phyloP scores from a whole-genome alignment of 2,888 invertebrate genomes.

The Homarus gammarus region DNA sequence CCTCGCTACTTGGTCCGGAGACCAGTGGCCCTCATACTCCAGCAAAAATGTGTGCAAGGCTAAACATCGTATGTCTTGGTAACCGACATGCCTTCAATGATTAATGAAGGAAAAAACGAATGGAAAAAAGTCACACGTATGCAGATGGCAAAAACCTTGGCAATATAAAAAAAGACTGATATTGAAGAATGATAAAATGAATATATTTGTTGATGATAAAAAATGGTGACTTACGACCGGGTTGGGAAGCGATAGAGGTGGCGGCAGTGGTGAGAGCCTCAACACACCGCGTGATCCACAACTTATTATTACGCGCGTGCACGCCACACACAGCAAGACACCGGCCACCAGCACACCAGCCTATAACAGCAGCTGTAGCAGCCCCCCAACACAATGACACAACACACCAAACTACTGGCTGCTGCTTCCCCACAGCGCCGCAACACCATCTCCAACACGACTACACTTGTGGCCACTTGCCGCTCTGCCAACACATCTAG shows the following conservation, averaged over 20 bases:
- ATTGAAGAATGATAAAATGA: constrained; percentile 45
- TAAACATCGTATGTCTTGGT: constrained; percentile 24
- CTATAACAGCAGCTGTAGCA: constrained; percentile 14
- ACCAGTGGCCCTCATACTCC: constrained; percentile 10
- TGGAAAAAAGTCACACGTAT: constrained; percentile 48
- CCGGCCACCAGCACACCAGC: constrained; percentile 28
- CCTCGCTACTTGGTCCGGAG: neutral
- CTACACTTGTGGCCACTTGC: constrained; percentile 41
- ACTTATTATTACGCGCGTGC: constrained; percentile 21
- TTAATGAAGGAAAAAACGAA: constrained; percentile 41
- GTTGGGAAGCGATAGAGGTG: constrained; percentile 5
- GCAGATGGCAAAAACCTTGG: constrained; percentile 42
- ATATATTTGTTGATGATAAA: constrained; percentile 43
- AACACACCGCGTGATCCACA: constrained; percentile 36
- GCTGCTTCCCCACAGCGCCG: constrained; percentile 37
- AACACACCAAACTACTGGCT: constrained; percentile 46
- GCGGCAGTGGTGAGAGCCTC: constrained; percentile 24
- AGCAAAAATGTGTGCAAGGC: constrained; percentile 25
- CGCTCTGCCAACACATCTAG: constrained; percentile 46
- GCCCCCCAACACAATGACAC: constrained; percentile 36
- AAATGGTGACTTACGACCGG: constrained; percentile 56
- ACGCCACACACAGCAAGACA: constrained; percentile 43
- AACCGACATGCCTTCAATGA: constrained; percentile 44
- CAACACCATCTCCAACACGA: constrained; percentile 28
- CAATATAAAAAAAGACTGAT: constrained; percentile 41